Conservation (phyloP, 1,140 invertebrate species). For the Drosophila pallidifrons region DNA sequence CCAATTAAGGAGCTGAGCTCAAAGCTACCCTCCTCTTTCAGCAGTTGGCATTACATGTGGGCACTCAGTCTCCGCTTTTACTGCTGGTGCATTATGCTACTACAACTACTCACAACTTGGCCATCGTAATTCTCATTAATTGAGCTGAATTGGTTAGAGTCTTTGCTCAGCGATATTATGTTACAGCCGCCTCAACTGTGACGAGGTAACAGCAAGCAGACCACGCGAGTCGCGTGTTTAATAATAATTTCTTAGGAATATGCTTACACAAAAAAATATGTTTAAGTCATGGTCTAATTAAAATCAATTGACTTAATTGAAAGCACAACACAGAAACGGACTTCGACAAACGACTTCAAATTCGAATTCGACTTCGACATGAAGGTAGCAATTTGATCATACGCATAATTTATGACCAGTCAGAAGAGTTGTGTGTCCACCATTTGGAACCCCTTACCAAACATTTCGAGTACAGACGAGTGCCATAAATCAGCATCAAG, state of each 20-base stretch:
- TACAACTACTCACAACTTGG: constrained; percentile 47
- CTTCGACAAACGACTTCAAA: constrained; percentile 2
- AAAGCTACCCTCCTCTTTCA: constrained; percentile 33
- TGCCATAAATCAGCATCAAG: constrained; percentile 72
- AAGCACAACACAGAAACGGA: constrained; percentile 65
- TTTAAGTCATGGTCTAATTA: constrained; percentile 81
- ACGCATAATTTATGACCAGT: constrained; percentile 65
- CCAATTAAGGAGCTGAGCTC: constrained; percentile 71
- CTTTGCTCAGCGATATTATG: constrained; percentile 57
- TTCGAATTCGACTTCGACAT: constrained; percentile 48
- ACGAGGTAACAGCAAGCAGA: constrained; percentile 44
- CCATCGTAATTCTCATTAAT: constrained; percentile 76
- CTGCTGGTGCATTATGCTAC: constrained; percentile 62
- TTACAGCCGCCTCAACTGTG: constrained; percentile 48
- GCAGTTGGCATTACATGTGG: constrained; percentile 78
- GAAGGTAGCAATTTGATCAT: constrained; percentile 81
- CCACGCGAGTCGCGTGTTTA: constrained; percentile 70
- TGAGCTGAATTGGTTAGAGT: constrained; percentile 66
- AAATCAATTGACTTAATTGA: constrained; percentile 83
- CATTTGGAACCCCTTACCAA: constrained; percentile 19
- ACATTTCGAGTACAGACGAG: constrained; percentile 17
- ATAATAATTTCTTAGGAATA: constrained; percentile 80
- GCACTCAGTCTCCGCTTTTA: constrained; percentile 38
- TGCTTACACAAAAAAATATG: constrained; percentile 59
- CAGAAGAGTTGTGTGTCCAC: neutral